Conservation (phyloP, 2,888 invertebrate species). For the Drosophila infuscata region DNA sequence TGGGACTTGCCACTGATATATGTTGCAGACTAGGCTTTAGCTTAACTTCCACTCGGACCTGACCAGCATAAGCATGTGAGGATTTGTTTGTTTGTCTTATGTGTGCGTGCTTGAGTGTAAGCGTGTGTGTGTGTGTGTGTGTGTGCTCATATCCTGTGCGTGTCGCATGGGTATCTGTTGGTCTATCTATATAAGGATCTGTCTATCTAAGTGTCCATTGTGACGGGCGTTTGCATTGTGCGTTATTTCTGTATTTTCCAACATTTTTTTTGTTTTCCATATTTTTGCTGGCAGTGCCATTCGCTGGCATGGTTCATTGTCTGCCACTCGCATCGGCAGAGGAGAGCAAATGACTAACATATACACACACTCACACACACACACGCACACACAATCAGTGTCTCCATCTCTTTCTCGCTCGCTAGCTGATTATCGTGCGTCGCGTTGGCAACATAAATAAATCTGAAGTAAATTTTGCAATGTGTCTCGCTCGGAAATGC, state of each 20-base stretch:
- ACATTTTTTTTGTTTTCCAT: conserved; percentile 47
- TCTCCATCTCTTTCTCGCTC: conserved; percentile 11
- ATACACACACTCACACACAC: conserved; percentile 7
- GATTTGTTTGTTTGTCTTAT: conserved; percentile 64
- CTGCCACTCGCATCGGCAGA: conserved; percentile 53
- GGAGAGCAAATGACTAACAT: conserved; percentile 53
- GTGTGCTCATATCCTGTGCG: conserved; percentile 67
- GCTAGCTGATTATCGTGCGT: conserved; percentile 45
- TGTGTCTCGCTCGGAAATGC: conserved; percentile 82
- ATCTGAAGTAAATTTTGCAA: conserved; percentile 81
- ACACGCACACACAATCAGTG: conserved; percentile 11
- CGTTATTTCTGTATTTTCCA: conserved; percentile 63
- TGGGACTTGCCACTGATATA: conserved; percentile 53
- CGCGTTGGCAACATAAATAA: conserved; percentile 75
- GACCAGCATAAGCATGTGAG: conserved; percentile 58
- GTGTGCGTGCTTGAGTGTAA: conserved; percentile 15
- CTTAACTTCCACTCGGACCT: conserved; percentile 40
- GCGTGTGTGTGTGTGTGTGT: conserved; percentile 16
- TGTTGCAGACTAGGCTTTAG: conserved; percentile 20
- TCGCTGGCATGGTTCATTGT: conserved; percentile 64
- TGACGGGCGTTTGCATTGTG: conserved; percentile 68
- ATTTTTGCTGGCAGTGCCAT: conserved; percentile 42
- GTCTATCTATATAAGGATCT: conserved; percentile 56
- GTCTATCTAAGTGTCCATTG: conserved; percentile 72
- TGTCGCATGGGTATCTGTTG: conserved; percentile 55